phyloP scores from a whole-genome alignment of 2,113 vertebrate genomes.

The Chascanopsetta lugubris region DNA sequence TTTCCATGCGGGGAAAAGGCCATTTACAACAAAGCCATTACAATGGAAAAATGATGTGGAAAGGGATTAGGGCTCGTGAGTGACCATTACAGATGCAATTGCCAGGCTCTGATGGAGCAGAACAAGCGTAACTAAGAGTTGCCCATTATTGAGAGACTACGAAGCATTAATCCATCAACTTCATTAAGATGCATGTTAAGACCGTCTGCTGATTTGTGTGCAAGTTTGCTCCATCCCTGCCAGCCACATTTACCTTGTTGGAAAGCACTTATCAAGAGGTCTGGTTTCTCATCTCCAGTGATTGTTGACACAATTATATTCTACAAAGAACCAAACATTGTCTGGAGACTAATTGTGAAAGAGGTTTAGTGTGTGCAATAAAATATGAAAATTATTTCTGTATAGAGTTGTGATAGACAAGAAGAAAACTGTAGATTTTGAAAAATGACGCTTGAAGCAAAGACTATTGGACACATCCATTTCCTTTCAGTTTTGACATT shows the following conservation, averaged over 20 bases:
- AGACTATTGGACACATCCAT: slow-evolving; percentile 18
- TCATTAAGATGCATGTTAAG: slow-evolving; percentile 73
- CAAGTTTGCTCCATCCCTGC: slow-evolving; percentile 42
- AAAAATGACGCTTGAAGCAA: slow-evolving; percentile 20
- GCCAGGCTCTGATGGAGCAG: slow-evolving; percentile 49
- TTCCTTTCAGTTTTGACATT: slow-evolving; percentile 17
- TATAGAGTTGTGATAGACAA: slow-evolving; percentile 14
- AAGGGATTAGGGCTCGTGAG: slow-evolving; percentile 31
- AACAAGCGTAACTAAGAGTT: slow-evolving; percentile 45
- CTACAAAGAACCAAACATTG: slow-evolving; percentile 63
- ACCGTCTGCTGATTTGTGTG: slow-evolving; percentile 60
- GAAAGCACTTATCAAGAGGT: slow-evolving; percentile 65
- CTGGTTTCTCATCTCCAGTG: slow-evolving; percentile 47
- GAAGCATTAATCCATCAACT: slow-evolving; percentile 63
- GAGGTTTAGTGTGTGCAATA: slow-evolving; percentile 28
- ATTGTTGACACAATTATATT: slow-evolving; percentile 67
- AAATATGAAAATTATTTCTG: slow-evolving; percentile 37
- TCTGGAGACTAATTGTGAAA: slow-evolving; percentile 54
- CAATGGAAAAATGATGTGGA: slow-evolving; percentile 62
- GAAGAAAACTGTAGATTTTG: slow-evolving; percentile 32
- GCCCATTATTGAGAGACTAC: slow-evolving; percentile 56
- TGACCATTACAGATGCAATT: slow-evolving; percentile 66
- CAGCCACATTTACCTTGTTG: slow-evolving; percentile 64
- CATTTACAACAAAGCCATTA: slow-evolving; percentile 46
- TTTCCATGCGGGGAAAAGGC: slow-evolving; percentile 47